Evolutionary conservation across 2,888 invertebrate species (phyloP), one percentile per base, ranked within the genome.

Genomic region (Incurvaria masculella): DNA sequence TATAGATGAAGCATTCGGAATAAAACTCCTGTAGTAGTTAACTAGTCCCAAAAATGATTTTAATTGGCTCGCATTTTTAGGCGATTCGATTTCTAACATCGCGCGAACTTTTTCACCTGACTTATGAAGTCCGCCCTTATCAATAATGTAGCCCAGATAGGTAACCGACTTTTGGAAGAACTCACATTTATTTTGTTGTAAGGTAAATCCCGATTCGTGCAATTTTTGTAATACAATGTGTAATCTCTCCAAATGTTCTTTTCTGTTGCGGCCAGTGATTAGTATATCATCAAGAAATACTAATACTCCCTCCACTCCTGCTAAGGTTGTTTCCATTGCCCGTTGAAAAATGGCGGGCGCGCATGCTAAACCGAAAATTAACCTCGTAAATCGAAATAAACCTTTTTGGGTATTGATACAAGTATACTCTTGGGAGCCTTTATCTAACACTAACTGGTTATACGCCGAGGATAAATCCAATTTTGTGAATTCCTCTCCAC

Each of bases 291-390:
- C 59, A 1, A 57, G 43, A 55, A 56, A 59, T 2, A 54, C 49
- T 16, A 45, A 47, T 1, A 59, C 57, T 1, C 58, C 59, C 0
- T 57, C 55, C 26, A 60, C 47, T 1, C 52, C 57, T 20, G 47
- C 16, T 6, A 59, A 41, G 8, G 59, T 43, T 0, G 49, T 51
- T 48, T 61, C 58, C 59, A 67, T 65, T 1, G 59, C 47, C 49
- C 56, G 56, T 55, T 68, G 62, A 48, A 66, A 65, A 47, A 62
- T 61, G 4, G 59, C 59, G 0, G 63, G 61, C 2, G 59, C 62
- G 21, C 55, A 59, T 4, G 59, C 56, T 16, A 66, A 52, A 1
- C 62, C 62, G 45, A 55, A 63, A 11, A 60, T 53, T 19, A 61
- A 47, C 2, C 60, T 47, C 8, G 56, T 59, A 50, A 57, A 61